phyloP scores from a whole-genome alignment of 2,113 vertebrate species.

The Tyto alba region DNA sequence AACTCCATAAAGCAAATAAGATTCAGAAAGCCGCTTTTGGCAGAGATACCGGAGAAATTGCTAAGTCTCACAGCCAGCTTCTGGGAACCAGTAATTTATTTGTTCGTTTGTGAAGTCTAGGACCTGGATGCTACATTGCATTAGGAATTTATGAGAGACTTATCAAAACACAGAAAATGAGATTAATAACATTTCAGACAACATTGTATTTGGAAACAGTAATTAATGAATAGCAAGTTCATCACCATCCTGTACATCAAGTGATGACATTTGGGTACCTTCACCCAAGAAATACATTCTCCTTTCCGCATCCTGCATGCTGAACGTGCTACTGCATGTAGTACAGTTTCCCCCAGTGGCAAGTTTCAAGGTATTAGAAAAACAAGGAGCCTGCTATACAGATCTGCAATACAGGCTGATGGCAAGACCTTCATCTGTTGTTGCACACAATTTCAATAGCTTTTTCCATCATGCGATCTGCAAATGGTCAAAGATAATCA shows the following conservation, averaged over 20 bases:
- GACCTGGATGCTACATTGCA: not conserved
- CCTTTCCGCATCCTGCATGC: not conserved
- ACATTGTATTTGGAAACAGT: not conserved
- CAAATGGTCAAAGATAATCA: not conserved
- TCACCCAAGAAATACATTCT: not conserved
- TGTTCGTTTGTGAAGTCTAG: not conserved
- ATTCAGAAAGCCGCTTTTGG: not conserved
- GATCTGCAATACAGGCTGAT: not conserved
- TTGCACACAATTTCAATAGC: not conserved
- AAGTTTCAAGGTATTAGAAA: not conserved
- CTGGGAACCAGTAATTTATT: not conserved
- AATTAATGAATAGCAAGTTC: not conserved
- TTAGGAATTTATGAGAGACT: not conserved
- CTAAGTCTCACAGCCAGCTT: not conserved
- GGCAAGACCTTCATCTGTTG: not conserved
- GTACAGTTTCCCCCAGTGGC: not conserved
- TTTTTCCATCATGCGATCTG: not conserved
- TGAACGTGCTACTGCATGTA: not conserved
- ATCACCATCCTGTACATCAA: not conserved
- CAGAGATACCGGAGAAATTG: not conserved
- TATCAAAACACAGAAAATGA: not conserved
- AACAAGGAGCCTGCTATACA: not conserved
- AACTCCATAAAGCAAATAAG: not conserved
- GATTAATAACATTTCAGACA: not conserved
- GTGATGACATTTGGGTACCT: not conserved